Percentiles rank a stretch among this genome's conserved stretches.
Evolutionary conservation across 2,797 vertebrate species (phyloP).

Genomic region (Gallinago solitaria): DNA sequence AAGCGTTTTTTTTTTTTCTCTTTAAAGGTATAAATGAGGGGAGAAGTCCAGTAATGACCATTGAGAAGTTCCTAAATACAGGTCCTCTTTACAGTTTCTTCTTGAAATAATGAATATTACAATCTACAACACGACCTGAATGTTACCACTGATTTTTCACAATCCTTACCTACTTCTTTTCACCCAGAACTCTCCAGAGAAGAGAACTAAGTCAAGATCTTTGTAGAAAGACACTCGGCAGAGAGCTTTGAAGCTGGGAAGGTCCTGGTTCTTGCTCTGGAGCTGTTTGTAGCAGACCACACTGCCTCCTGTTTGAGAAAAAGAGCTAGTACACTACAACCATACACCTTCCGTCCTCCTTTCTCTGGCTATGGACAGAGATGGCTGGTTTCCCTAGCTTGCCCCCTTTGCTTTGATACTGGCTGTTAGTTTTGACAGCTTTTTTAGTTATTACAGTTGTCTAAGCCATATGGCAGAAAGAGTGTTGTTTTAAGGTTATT

Average conservation of each 20-base stretch:
- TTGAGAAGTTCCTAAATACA: neutral
- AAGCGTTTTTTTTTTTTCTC: neutral
- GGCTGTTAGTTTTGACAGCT: neutral
- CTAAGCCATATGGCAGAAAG: neutral
- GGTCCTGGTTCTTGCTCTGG: neutral
- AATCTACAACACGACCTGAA: neutral
- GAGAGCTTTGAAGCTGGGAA: neutral
- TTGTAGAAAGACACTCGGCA: neutral
- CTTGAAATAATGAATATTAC: neutral
- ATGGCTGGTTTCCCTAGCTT: neutral
- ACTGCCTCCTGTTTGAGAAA: slow-evolving; percentile 54
- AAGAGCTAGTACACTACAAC: neutral
- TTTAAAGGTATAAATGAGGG: neutral
- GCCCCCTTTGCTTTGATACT: neutral
- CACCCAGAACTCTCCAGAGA: neutral
- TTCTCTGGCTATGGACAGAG: fast-evolving
- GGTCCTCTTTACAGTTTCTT: neutral
- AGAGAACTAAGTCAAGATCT: neutral
- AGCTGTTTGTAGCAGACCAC: neutral
- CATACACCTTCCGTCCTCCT: neutral
- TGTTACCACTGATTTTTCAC: neutral
- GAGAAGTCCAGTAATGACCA: neutral
- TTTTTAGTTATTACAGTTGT: neutral
- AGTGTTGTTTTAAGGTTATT: neutral
- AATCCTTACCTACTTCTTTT: neutral